Evolutionary conservation across 2,888 invertebrate species (phyloP), one percentile per base, ranked within the genome.

Genomic region (Halictus quadricinctus): DNA sequence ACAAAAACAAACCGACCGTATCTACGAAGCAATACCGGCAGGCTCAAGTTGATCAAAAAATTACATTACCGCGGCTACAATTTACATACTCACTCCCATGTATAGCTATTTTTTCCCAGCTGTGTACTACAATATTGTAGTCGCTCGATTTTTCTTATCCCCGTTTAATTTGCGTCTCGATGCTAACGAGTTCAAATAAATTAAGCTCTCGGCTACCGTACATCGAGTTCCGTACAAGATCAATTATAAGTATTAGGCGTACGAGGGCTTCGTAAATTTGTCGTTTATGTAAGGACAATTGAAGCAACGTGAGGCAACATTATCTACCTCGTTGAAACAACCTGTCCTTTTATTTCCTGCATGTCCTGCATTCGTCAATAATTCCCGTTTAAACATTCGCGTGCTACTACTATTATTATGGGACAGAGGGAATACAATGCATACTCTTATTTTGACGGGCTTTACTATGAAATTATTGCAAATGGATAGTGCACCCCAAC

Each of bases 21-120:
- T 64, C 64, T 36, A 50, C 58, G 41, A 48, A n/a, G 21, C 12
- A 79, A 58, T 46, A 64, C 64, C 64, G 29, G 7, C 21, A 29
- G 66, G n/a, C 10, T 50, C 54, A 48, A 12, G 70, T 79, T 81
- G 76, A 86, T 79, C 50, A 48, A 69, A 79, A 86, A 85, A 78
- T 85, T 81, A 29, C 46, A 73, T 60, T 15, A 43, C 21, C n/a
- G n/a, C 36, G 46, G 79, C 50, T 66, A 76, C 25, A 58, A 81
- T 85, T 81, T 76, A 25, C 79, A 81, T 75, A 72, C 74, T 29
- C 50, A 43, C n/a, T 36, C 4, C 58, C 36, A 18, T n/a, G 18
- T n/a, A 77, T 41, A 15, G 50, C 13, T 21, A 58, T 36, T 70
- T 80, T 73, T 25, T 18, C n/a, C 54, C 7, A 10, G 10, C 54